These are phyloP conservation scores for Hoplodrina blanda DNA, from an alignment of 2,888 invertebrate species.

Conservation along the genomic window DNA sequence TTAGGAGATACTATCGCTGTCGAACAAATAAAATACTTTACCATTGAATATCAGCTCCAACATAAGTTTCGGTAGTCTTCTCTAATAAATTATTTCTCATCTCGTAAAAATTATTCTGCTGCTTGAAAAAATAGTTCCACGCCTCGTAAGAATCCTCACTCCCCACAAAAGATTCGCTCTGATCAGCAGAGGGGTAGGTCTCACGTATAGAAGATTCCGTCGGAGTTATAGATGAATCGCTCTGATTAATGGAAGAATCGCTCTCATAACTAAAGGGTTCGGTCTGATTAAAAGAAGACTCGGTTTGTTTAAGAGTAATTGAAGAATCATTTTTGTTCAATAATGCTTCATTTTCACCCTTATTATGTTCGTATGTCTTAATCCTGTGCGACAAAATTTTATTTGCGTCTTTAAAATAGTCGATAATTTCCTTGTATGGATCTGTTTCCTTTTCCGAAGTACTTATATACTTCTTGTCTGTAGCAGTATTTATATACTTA, in stretches of 20 bases:
- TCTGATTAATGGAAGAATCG: neutral
- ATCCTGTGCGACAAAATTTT: neutral
- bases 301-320: neutral
- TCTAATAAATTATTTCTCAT: constrained; percentile 11
- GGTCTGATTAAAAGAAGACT: neutral
- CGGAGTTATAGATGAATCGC: constrained; percentile 4
- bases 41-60: neutral
- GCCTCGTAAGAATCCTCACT: neutral
- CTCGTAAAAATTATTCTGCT: neutral
- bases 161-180: neutral
- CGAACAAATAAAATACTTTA: neutral
- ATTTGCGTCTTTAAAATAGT: neutral
- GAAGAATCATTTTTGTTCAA: neutral
- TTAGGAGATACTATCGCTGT: too few relatives aligned
- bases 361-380: neutral
- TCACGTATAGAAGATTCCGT: neutral
- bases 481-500: neutral
- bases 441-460: neutral
- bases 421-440: neutral
- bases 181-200: neutral
- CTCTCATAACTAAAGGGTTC: too few relatives aligned
- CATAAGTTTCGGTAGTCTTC: neutral
- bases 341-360: neutral
- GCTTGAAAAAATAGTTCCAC: neutral
- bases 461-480: too few relatives aligned